These are phyloP conservation scores for Silurus meridionalis DNA, from an alignment of 2,113 vertebrate genomes.

Conservation along the genomic window DNA sequence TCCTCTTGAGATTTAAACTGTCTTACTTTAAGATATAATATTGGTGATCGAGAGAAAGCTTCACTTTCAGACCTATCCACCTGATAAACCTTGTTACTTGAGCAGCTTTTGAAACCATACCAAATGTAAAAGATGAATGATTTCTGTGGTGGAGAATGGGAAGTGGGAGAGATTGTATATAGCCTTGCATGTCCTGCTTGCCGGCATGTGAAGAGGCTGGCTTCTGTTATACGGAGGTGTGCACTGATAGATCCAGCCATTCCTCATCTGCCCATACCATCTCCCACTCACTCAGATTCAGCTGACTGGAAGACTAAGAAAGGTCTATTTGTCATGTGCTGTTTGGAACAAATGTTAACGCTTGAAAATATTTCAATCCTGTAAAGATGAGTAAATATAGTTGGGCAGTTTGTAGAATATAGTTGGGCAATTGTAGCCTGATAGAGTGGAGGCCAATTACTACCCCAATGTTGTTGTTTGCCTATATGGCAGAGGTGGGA, in stretches of 20 bases:
- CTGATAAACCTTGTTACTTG: constrained; percentile 38
- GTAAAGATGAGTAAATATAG: not conserved
- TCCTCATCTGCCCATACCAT: constrained; percentile 42
- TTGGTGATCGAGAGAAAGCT: not conserved
- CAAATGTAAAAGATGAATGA: constrained; percentile 39
- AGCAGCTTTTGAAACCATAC: constrained; percentile 16
- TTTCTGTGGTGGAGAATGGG: constrained; percentile 13
- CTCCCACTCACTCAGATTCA: constrained; percentile 23
- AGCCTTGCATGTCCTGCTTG: constrained; percentile 6
- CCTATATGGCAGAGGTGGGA: not conserved
- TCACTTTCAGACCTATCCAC: not conserved
- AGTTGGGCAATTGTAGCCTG: not conserved
- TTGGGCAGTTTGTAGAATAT: not conserved
- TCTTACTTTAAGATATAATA: not conserved
- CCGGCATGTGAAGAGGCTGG: constrained; percentile 19
- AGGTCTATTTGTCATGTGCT: not conserved
- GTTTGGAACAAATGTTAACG: not conserved
- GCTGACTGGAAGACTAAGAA: not conserved
- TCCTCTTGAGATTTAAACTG: constrained; percentile 6
- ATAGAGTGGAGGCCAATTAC: not conserved
- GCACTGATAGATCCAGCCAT: not conserved
- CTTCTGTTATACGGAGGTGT: constrained; percentile 20
- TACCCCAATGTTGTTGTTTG: not conserved
- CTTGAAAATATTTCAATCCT: not conserved
- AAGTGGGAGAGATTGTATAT: not conserved